These are phyloP conservation scores for Exephanes ischioxanthus DNA, from an alignment of 2,888 invertebrate species.

Conservation along the genomic window DNA sequence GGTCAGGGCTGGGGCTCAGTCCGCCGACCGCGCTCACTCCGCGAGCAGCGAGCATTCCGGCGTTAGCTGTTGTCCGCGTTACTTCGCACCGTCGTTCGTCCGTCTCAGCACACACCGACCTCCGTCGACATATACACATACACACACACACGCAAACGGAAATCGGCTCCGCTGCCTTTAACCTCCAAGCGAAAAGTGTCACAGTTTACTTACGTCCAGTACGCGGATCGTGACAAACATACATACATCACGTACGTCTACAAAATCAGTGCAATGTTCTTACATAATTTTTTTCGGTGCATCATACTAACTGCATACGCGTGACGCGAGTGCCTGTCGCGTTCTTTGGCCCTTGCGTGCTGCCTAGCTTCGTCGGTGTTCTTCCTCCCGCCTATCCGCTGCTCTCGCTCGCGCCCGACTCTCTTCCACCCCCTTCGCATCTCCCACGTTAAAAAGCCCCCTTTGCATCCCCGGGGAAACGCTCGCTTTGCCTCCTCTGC, in stretches of 20 bases:
- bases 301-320: conserved; percentile 68
- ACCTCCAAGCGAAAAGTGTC: conserved; percentile 38
- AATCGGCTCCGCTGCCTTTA: conserved; percentile 18
- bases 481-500: neutral
- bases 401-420: conserved; percentile 10
- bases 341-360: conserved; percentile 22
- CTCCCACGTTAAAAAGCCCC: conserved; percentile 27
- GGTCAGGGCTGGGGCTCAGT: conserved; percentile 80
- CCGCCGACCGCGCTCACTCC: conserved; percentile 60
- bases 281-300: conserved; percentile 75
- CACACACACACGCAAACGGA: neutral
- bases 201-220: neutral
- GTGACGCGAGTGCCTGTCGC: conserved; percentile 68
- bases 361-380: conserved; percentile 35
- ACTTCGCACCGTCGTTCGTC: conserved; percentile 14
- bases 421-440: conserved; percentile 33
- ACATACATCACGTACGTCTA: conserved; percentile 47
- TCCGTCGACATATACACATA: conserved; percentile 1
- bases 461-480: conserved; percentile 7
- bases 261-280: conserved; percentile 71
- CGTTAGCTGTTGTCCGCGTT: conserved; percentile 49
- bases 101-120: conserved; percentile 1
- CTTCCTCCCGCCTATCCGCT: conserved; percentile 41
- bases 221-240: conserved; percentile 14
- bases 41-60: conserved; percentile 26